Percentiles rank a stretch among this genome's conserved stretches.
Conservation (phyloP, 2,113 vertebrate species). For the Phoxinus phoxinus region DNA sequence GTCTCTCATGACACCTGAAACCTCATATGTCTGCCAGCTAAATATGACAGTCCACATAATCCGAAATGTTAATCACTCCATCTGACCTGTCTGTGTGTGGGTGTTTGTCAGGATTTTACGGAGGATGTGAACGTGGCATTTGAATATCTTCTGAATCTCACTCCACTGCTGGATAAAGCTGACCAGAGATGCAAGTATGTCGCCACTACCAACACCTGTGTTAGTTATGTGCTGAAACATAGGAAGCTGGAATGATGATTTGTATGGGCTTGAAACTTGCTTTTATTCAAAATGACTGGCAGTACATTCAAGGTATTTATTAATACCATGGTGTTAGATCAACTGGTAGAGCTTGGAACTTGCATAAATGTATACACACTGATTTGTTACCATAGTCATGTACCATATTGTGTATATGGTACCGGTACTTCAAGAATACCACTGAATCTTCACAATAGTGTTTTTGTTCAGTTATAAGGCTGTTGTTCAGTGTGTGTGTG, state of each 20-base stretch:
- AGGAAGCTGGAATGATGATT: neutral
- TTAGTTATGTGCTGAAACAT: neutral
- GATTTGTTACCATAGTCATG: too few species aligned
- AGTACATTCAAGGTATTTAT: neutral
- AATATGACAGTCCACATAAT: neutral
- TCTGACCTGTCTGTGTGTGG: neutral
- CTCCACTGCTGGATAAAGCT: constrained; percentile 93
- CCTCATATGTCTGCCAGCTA: neutral
- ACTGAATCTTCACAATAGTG: too few species aligned
- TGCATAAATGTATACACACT: too few species aligned
- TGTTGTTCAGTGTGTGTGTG: constrained; percentile 5
- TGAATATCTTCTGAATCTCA: constrained; percentile 92
- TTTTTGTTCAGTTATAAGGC: neutral
- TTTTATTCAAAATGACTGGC: neutral
- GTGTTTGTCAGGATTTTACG: constrained; percentile 84
- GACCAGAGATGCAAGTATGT: constrained; percentile 98
- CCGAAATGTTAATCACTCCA: neutral
- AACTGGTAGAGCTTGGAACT: neutral
- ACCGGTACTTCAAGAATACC: too few species aligned
- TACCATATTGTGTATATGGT: too few species aligned
- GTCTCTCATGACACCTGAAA: neutral
- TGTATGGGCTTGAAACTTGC: neutral
- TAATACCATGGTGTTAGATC: neutral
- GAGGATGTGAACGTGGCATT: constrained; percentile 94
- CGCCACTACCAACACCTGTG: neutral